Base-by-base conservation (phyloP, 2,113 vertebrate genomes). In the Tauraco erythrolophus region DNA sequence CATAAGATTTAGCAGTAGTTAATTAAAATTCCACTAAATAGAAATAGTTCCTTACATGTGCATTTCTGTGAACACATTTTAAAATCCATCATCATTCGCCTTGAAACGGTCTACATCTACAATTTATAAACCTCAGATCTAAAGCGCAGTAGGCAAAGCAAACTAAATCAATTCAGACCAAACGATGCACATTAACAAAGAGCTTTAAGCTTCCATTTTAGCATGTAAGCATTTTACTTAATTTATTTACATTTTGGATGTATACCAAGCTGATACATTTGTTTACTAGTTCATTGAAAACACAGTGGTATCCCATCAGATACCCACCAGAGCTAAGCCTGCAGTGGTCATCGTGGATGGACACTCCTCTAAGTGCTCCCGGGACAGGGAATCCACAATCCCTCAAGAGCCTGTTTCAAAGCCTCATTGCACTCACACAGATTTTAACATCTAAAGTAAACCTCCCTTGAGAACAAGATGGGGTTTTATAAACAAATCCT, bases 371-470 rank as follows among this genome's bases (percentile, higher is more conserved):
- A 51, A 68, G 74, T 53, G 43, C 19, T 61, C 45, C 41, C 57
- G 35, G 57, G 65, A 48, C 33, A 71, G 24, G 7, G 51, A 69
- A 78, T 6, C 18, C 61, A 48, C 45, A 71, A 65, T n/a, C 33
- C 45, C 82, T 28, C 39, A 23, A 41, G 43, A 72, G 62, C 54
- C 48, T 30, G 16, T 50, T 71, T 72, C 37, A 53, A 35, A 11
- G 58, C 37, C 54, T 77, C 50, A 33, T 0, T 62, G 68, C 83
- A 62, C 64, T 89, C 89, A 31, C 9, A 25, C 15, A 72, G 28
- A 74, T 88, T 72, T 51, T 58, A 93, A 68, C 35, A 85, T 64
- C 66, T 61, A 24, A 80, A 94, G 57, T 43, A 94, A 85, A 41
- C 16, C 23, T 77, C 85, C 39, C 62, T 61, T 54, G 75, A 66